A percentile compares a stretch with the other conserved stretches of the same genome.
Evolutionary conservation across 1,140 invertebrate species (phyloP).

Genomic region (Asobara japonica): DNA sequence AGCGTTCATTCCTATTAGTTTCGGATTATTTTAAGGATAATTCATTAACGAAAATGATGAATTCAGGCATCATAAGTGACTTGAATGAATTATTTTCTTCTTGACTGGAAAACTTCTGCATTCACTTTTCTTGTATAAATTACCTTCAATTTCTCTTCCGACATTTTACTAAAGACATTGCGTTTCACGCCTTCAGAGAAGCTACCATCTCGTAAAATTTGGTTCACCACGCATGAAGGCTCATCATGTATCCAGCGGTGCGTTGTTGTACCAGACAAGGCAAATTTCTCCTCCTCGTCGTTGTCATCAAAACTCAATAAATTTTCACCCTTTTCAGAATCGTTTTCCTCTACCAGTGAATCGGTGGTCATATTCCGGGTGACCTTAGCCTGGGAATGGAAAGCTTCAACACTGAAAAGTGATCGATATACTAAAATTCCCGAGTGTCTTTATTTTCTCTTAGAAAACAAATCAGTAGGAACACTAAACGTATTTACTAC

Average conservation of each 20-base stretch:
- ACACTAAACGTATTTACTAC: too few species aligned
- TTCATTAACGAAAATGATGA: too few species aligned
- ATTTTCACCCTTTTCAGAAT: not conserved
- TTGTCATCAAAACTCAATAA: not conserved
- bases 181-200: slow-evolving; percentile 12
- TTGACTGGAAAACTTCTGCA: not conserved
- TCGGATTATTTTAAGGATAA: too few species aligned
- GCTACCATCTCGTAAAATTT: slow-evolving; percentile 29
- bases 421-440: not conserved
- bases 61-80: too few species aligned
- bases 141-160: slow-evolving; percentile 44
- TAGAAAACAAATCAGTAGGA: too few species aligned
- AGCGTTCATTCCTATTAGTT: too few species aligned
- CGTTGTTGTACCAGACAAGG: slow-evolving; percentile 50
- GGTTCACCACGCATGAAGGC: slow-evolving; percentile 16
- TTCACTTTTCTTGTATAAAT: not conserved
- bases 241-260: slow-evolving; percentile 59
- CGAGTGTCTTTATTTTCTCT: too few species aligned
- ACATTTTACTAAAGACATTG: slow-evolving; percentile 8
- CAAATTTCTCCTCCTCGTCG: slow-evolving; percentile 34
- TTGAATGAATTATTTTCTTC: too few species aligned
- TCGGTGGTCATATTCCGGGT: too few species aligned
- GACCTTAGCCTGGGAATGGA: not conserved
- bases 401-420: not conserved
- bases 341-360: not conserved